These are phyloP conservation scores for Umimayanthus chanpuru DNA, from an alignment of 92 coral and sea anemone genomes.

Conservation along the genomic window DNA sequence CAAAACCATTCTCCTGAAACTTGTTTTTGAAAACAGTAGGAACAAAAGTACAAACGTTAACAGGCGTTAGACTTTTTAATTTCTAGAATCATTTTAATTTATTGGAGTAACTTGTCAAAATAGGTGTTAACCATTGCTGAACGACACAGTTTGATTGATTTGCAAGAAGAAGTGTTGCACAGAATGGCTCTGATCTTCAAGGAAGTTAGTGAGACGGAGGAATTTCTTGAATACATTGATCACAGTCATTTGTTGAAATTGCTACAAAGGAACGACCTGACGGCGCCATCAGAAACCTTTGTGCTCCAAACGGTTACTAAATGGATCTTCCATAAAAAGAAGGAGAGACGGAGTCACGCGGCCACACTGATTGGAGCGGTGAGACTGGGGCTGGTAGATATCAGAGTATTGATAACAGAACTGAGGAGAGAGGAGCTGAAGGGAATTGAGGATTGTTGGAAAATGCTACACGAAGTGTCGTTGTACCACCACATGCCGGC, in stretches of 20 bases:
- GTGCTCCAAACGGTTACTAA: conserved; percentile 50
- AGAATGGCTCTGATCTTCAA: conserved; percentile 42
- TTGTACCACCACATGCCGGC: conserved; percentile 46
- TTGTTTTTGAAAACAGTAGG: no score
- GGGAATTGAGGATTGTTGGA: conserved; percentile 46
- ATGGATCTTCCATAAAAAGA: conserved; percentile 60
- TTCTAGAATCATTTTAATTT: no score
- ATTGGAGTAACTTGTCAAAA: background rate
- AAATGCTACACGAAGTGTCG: conserved; percentile 34
- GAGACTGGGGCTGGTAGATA: conserved; percentile 61
- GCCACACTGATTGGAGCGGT: conserved; percentile 53
- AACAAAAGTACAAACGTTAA: no score
- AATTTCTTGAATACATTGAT: conserved; percentile 30
- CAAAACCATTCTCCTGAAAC: no score
- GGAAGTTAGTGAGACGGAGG: conserved; percentile 33
- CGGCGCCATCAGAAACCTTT: conserved; percentile 64
- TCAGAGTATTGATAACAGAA: conserved; percentile 50
- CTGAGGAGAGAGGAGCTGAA: conserved; percentile 44
- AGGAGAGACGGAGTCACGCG: background rate
- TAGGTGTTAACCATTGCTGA: conserved; percentile 47
- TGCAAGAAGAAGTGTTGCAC: conserved; percentile 33
- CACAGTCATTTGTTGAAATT: conserved; percentile 30
- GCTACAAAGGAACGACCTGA: conserved; percentile 49
- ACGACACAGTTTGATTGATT: conserved; percentile 44
- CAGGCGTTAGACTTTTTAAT: no score